Conservation (phyloP, 1,140 invertebrate genomes). For the Hyphantria cunea region DNA sequence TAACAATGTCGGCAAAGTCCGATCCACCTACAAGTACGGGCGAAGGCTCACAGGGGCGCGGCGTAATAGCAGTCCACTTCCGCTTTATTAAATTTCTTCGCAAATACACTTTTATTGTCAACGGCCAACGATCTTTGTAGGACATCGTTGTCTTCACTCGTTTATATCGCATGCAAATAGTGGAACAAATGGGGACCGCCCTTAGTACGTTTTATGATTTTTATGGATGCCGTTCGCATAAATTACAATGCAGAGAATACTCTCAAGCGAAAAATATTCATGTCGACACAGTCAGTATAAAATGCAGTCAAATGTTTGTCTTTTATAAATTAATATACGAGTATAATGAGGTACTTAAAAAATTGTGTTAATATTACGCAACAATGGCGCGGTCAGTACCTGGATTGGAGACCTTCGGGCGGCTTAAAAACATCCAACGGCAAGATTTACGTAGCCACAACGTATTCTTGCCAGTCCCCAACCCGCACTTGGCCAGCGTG, state of each 20-base stretch:
- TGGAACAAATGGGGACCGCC: conserved; percentile 56
- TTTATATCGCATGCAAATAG: conserved; percentile 76
- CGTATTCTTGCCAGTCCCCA: too few relatives aligned
- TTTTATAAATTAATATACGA: conserved; percentile 23
- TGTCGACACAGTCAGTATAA: conserved; percentile 17
- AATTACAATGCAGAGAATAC: conserved; percentile 36
- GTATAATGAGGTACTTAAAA: conserved; percentile 17
- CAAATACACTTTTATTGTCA: conserved; percentile 79
- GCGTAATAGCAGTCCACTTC: conserved; percentile 73
- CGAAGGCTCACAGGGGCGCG: conserved; percentile 41
- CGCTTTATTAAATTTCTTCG: conserved; percentile 81
- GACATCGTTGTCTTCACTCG: conserved; percentile 64
- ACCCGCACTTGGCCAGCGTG: too few relatives aligned
- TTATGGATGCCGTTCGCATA: conserved; percentile 49
- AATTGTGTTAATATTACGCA: conserved; percentile 9
- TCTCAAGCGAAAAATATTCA: conserved; percentile 34
- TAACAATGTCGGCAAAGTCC: conserved; percentile 11
- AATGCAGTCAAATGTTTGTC: conserved; percentile 25
- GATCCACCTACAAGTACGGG: conserved; percentile 16
- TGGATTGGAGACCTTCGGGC: too few relatives aligned
- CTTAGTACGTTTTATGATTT: conserved; percentile 63
- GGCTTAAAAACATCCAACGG: too few relatives aligned
- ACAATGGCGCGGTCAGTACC: too few relatives aligned
- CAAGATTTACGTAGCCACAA: too few relatives aligned
- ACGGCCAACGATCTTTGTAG: conserved; percentile 65